Conservation (phyloP, 2,113 vertebrate genomes). For the Nyctibius bracteatus region DNA sequence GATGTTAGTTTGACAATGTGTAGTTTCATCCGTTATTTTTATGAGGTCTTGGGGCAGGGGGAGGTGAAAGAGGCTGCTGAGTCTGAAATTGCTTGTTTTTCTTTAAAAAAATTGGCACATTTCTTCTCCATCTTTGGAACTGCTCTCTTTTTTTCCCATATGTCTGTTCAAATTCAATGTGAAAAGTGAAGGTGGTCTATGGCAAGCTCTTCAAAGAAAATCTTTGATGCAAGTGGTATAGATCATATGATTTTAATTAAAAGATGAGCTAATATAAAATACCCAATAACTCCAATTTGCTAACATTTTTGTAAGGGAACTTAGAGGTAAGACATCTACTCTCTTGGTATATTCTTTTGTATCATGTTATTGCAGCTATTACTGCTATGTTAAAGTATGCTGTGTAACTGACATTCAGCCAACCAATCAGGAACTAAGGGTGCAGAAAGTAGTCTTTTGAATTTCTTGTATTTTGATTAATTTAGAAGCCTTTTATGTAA, state of each 20-base stretch:
- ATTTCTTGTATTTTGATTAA: neutral
- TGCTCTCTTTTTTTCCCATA: neutral
- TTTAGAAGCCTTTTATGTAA: neutral
- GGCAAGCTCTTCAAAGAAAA: neutral
- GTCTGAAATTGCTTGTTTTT: neutral
- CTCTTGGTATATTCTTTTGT: neutral
- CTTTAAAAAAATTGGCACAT: neutral
- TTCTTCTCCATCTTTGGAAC: neutral
- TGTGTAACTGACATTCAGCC: neutral
- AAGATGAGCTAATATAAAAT: neutral
- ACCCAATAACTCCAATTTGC: neutral
- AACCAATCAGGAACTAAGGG: neutral
- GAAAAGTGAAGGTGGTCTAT: neutral
- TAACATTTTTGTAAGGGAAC: neutral
- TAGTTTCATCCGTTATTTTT: neutral
- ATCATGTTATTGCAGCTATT: neutral
- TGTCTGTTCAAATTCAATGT: neutral
- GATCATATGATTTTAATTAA: neutral
- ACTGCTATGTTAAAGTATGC: neutral
- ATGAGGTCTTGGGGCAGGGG: accelerated
- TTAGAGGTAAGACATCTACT: neutral
- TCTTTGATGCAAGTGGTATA: neutral
- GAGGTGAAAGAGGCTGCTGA: neutral
- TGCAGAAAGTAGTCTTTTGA: neutral
- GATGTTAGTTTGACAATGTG: neutral